Evolutionary conservation across 2,797 vertebrate species (phyloP).

Genomic region (Gymnodraco acuticeps): DNA sequence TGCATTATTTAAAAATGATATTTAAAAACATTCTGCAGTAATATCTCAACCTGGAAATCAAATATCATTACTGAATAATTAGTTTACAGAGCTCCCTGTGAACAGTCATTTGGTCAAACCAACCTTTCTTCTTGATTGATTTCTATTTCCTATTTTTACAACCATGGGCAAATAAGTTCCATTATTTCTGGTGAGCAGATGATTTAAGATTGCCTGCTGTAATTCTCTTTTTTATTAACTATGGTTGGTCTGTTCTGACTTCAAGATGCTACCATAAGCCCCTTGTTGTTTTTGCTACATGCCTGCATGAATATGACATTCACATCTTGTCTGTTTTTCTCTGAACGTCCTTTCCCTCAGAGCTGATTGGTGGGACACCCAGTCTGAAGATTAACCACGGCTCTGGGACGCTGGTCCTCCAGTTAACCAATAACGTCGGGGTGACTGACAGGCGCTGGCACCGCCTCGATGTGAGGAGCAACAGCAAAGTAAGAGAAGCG

Average conservation of each 20-base stretch:
- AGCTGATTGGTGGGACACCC: conserved; percentile 83
- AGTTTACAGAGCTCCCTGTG: conserved; percentile 3
- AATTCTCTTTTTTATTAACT: conserved; percentile 6
- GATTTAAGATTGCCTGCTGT: conserved; percentile 13
- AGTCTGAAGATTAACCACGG: conserved; percentile 88
- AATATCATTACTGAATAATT: conserved; percentile 12
- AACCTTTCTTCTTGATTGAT: conserved; percentile 3
- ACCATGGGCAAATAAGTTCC: not conserved
- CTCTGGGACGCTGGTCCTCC: conserved; percentile 83
- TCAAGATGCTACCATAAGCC: conserved; percentile 14
- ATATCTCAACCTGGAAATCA: conserved; percentile 33
- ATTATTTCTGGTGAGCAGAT: conserved; percentile 5
- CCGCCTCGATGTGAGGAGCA: conserved; percentile 87
- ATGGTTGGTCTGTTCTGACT: conserved; percentile 22
- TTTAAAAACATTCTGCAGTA: not conserved
- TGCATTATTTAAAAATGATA: conserved; percentile 11
- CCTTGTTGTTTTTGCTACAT: conserved; percentile 7
- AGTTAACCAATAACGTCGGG: conserved; percentile 82
- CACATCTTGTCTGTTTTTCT: conserved; percentile 19
- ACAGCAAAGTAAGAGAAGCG: conserved; percentile 81
- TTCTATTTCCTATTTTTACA: conserved; percentile 22
- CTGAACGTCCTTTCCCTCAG: conserved; percentile 64
- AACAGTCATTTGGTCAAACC: conserved; percentile 24
- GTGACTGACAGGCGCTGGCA: conserved; percentile 89
- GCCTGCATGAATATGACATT: conserved; percentile 23